These are phyloP conservation scores for Salvelinus fontinalis DNA, from an alignment of 2,113 vertebrate species.

Conservation along the genomic window DNA sequence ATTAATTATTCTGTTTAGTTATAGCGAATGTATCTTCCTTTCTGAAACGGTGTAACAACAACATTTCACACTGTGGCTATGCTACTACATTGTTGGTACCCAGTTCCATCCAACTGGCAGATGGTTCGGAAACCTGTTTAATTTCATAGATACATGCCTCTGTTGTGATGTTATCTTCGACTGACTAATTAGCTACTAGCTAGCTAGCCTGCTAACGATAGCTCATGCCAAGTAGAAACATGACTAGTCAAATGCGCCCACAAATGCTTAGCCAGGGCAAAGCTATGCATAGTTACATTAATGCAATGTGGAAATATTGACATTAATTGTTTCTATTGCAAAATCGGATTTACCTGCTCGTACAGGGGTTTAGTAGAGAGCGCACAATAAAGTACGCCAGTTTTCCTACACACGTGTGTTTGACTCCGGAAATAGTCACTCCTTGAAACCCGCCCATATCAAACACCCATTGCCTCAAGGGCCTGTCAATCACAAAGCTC, in stretches of 20 bases:
- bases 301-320: background rate
- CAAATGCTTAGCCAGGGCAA: background rate
- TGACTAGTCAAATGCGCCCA: background rate
- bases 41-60: too few species aligned
- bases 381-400: background rate
- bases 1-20: too few species aligned
- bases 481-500: background rate
- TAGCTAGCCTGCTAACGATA: conserved; percentile 3
- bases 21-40: too few species aligned
- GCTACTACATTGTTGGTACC: too few species aligned
- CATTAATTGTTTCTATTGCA: background rate
- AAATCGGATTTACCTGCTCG: conserved; percentile 13
- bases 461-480: background rate
- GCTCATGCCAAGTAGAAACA: background rate
- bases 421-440: conserved; percentile 26
- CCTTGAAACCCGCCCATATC: background rate
- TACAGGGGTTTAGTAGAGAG: conserved; percentile 3
- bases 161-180: too few species aligned
- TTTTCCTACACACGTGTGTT: conserved; percentile 28
- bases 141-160: too few species aligned
- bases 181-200: background rate
- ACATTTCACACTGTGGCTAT: too few species aligned
- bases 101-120: too few species aligned
- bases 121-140: too few species aligned
- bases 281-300: background rate